phyloP scores from a whole-genome alignment of 2,888 invertebrate species.

The Chymomyza procnemis region DNA sequence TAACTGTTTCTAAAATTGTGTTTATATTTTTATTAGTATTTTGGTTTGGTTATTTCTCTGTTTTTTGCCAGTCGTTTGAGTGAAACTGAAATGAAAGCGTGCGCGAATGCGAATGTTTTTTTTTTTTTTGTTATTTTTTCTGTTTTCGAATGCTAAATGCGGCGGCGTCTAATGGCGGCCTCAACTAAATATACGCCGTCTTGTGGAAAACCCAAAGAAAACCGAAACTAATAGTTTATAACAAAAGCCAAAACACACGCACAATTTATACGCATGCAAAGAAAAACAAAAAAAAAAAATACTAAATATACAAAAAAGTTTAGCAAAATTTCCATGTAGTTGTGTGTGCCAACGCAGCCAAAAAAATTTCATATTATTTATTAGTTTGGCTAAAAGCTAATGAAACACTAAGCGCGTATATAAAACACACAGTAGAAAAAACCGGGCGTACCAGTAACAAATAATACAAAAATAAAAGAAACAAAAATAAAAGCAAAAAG shows the following conservation, averaged over 20 bases:
- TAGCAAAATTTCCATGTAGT: neutral
- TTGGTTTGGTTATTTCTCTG: slow-evolving; percentile 10
- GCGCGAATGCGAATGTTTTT: slow-evolving; percentile 36
- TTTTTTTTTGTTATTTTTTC: too few relatives aligned
- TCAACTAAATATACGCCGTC: neutral
- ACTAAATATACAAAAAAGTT: slow-evolving; percentile 31
- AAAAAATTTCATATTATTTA: slow-evolving; percentile 1
- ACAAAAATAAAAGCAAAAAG: slow-evolving; percentile 7
- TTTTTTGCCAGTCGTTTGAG: slow-evolving; percentile 63
- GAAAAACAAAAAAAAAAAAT: slow-evolving; percentile 4
- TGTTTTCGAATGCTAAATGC: neutral
- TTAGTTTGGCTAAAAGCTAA: slow-evolving; percentile 1
- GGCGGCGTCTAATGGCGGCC: slow-evolving; percentile 13
- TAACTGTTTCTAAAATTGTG: slow-evolving; percentile 66
- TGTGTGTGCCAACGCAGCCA: neutral
- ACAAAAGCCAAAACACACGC: too few relatives aligned
- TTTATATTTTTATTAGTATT: slow-evolving; percentile 43
- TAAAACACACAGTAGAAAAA: slow-evolving; percentile 42
- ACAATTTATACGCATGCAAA: too few relatives aligned
- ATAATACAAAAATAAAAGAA: slow-evolving; percentile 28
- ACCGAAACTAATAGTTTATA: slow-evolving; percentile 11
- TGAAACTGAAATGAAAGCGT: slow-evolving; percentile 72
- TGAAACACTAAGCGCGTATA: neutral
- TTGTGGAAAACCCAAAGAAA: slow-evolving; percentile 3
- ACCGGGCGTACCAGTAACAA: slow-evolving; percentile 3